Percentiles rank a stretch among this genome's conserved stretches.
Evolutionary conservation across 2,888 invertebrate genomes (phyloP).

Genomic region (Polymixis lichenea): DNA sequence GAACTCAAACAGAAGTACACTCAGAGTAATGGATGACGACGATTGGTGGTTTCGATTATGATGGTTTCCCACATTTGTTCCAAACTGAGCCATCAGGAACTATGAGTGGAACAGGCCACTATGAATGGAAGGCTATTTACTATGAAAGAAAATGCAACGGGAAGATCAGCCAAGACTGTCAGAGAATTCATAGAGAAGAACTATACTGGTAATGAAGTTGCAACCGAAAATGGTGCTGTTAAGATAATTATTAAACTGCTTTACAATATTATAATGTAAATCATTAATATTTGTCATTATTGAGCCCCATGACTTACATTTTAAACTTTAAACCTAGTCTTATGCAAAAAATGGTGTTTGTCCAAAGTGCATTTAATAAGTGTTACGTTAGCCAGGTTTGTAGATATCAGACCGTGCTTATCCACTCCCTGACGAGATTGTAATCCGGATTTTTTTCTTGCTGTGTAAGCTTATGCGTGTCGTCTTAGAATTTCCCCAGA

Average conservation of each 20-base stretch:
- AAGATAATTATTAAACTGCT: conserved; percentile 89
- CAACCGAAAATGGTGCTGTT: conserved; percentile 95
- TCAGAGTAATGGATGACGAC: conserved; percentile 99
- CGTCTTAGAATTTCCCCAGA: conserved; percentile 4
- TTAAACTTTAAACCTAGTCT: neutral
- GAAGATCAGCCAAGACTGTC: conserved; percentile 99
- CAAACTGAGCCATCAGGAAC: conserved; percentile 99
- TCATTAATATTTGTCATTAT: neutral
- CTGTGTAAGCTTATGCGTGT: neutral
- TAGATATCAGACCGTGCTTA: neutral
- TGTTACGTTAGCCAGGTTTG: neutral
- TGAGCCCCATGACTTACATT: conserved; percentile 33
- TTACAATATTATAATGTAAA: neutral
- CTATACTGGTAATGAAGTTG: conserved; percentile 97
- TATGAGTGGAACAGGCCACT: too few relatives aligned
- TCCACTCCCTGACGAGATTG: neutral
- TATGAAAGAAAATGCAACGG: too few relatives aligned
- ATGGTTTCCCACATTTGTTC: conserved; percentile 98
- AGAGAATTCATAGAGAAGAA: conserved; percentile 99
- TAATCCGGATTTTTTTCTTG: neutral
- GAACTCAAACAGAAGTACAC: conserved; percentile 99
- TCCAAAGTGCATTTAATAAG: neutral
- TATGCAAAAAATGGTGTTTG: neutral
- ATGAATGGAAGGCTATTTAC: conserved; percentile 99
- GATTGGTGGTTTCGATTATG: conserved; percentile 99